These are phyloP conservation scores for Phylloscopus trochiloides DNA, from an alignment of 2,113 vertebrate genomes.

Conservation along the genomic window DNA sequence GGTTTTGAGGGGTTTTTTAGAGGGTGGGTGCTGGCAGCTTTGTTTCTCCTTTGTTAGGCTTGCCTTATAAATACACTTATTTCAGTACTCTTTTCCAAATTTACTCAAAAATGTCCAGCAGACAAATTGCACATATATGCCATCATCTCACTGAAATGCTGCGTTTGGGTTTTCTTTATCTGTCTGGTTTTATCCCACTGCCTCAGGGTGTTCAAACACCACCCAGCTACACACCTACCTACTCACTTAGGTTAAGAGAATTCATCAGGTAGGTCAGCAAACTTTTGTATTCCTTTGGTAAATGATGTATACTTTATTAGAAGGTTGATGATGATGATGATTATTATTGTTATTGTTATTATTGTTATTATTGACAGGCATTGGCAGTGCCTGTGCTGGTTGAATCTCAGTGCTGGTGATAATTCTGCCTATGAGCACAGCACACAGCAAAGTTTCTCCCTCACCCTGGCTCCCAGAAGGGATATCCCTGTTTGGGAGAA, in stretches of 20 bases:
- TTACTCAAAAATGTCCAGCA: not conserved
- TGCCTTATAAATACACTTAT: not conserved
- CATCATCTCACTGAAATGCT: not conserved
- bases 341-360: too few species aligned
- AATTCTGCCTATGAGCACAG: not conserved
- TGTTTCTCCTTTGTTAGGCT: not conserved
- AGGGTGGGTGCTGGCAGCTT: accelerated
- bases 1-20: accelerated
- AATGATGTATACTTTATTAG: not conserved
- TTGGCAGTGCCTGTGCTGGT: not conserved
- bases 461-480: not conserved
- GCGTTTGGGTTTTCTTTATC: not conserved
- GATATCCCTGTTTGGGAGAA: not conserved
- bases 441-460: not conserved
- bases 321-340: not conserved
- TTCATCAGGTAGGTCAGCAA: not conserved
- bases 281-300: not conserved
- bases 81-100: not conserved
- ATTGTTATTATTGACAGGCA: not conserved
- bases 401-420: not conserved
- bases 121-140: not conserved
- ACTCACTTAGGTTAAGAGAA: not conserved
- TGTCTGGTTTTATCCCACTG: not conserved
- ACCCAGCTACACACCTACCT: not conserved
- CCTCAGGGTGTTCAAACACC: not conserved